These are phyloP conservation scores for Branchipolynoe longqiensis DNA, from an alignment of 2,888 invertebrate genomes.

Conservation along the genomic window DNA sequence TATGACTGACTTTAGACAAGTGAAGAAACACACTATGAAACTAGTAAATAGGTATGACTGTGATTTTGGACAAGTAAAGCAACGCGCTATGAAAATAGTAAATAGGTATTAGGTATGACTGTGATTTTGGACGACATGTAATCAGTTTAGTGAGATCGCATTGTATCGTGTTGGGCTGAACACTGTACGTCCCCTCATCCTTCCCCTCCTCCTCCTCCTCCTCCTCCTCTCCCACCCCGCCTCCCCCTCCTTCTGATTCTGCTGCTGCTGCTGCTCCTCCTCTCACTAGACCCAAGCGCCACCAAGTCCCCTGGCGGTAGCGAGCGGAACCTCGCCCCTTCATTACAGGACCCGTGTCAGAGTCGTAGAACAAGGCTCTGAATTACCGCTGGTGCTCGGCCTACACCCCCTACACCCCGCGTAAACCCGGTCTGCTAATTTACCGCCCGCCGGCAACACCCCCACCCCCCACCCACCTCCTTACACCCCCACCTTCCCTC, in stretches of 20 bases:
- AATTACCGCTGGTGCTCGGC: neutral
- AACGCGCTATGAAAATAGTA: no score
- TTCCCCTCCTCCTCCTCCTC: neutral
- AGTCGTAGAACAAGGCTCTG: conserved; percentile 26
- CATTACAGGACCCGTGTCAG: conserved; percentile 9
- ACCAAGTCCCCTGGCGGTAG: neutral
- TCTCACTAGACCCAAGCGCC: neutral
- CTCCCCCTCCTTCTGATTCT: no score
- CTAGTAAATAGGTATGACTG: no score
- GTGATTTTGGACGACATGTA: no score
- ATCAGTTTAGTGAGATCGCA: no score
- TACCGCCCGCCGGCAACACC: neutral
- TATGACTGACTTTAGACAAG: no score
- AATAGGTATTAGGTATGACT: no score
- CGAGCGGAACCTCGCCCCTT: neutral
- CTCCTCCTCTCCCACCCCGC: no score
- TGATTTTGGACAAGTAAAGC: no score
- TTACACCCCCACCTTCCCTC: neutral
- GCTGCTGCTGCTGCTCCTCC: neutral
- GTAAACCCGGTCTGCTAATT: conserved; percentile 44
- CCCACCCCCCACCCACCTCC: neutral
- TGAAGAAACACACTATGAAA: no score
- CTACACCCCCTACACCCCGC: conserved; percentile 5
- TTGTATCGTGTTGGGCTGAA: no score
- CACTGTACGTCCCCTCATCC: no score